Percentiles rank a stretch among this genome's conserved stretches.
Conservation (phyloP, 2,888 invertebrate genomes). For the Pedicia rivosa region DNA sequence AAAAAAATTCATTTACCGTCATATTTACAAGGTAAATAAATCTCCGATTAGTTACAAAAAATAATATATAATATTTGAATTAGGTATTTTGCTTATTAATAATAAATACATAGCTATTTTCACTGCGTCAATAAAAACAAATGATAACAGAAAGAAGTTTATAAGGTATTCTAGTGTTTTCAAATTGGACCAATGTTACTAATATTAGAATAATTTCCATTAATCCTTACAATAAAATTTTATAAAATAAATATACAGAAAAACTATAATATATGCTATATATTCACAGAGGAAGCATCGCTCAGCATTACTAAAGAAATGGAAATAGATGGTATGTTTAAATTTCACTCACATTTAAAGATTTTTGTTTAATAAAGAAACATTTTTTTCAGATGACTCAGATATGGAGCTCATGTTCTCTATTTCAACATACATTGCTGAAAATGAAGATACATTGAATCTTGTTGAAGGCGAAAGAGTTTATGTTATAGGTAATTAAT, state of each 20-base stretch:
- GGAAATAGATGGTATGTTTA: slow-evolving; percentile 35
- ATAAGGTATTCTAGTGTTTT: too few relatives aligned
- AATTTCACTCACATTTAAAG: neutral
- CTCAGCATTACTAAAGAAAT: slow-evolving; percentile 54
- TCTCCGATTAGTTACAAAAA: too few relatives aligned
- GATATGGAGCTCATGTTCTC: slow-evolving; percentile 56
- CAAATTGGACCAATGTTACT: too few relatives aligned
- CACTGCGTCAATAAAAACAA: too few relatives aligned
- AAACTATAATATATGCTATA: neutral
- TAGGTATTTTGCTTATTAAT: too few relatives aligned
- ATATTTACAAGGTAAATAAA: slow-evolving; percentile 52
- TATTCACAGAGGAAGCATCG: slow-evolving; percentile 47
- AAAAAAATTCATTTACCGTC: slow-evolving; percentile 50
- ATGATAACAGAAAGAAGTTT: too few relatives aligned
- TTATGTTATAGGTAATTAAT: slow-evolving; percentile 51
- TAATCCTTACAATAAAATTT: neutral
- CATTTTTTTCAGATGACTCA: slow-evolving; percentile 35
- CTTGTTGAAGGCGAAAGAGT: slow-evolving; percentile 82
- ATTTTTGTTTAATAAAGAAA: too few relatives aligned
- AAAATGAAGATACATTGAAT: slow-evolving; percentile 74
- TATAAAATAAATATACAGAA: neutral
- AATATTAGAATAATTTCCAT: too few relatives aligned
- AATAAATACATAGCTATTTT: too few relatives aligned
- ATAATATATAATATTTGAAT: too few relatives aligned
- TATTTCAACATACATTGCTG: slow-evolving; percentile 71